A percentile compares a stretch with the other conserved stretches of the same genome.
phyloP scores from a whole-genome alignment of 1,140 invertebrate species.

The Sminthurinus signatus region DNA sequence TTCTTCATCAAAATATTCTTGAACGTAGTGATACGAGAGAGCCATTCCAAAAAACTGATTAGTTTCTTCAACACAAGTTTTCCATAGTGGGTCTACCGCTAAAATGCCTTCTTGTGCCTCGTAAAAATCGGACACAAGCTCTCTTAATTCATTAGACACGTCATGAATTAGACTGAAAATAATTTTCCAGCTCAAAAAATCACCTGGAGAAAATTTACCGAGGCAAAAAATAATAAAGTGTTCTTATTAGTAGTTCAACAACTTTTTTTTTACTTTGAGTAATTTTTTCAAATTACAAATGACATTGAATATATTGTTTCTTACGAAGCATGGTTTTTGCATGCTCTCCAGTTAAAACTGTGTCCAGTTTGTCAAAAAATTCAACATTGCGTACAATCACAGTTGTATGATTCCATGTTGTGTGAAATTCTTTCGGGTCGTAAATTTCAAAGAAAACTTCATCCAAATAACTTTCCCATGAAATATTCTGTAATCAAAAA shows the following conservation, averaged over 20 bases:
- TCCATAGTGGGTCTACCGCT: constrained; percentile 50
- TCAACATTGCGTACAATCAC: not conserved
- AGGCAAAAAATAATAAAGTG: too few relatives aligned
- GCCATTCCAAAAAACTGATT: constrained; percentile 72
- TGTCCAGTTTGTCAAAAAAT: constrained; percentile 2
- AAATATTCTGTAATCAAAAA: not conserved
- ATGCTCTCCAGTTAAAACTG: not conserved
- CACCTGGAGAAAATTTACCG: constrained; percentile 4
- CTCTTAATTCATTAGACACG: not conserved
- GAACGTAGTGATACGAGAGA: constrained; percentile 67
- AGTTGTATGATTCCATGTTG: not conserved
- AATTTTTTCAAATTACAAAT: too few relatives aligned
- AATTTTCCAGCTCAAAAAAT: constrained; percentile 6
- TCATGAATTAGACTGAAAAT: not conserved
- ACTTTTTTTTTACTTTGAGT: too few relatives aligned
- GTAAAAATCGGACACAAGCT: not conserved
- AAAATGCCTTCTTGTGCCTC: not conserved
- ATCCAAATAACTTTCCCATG: constrained; percentile 9
- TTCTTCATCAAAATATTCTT: constrained; percentile 60
- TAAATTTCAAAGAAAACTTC: constrained; percentile 11
- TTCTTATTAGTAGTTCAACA: too few relatives aligned
- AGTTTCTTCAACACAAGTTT: constrained; percentile 64
- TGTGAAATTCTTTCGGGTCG: not conserved
- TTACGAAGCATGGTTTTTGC: not conserved
- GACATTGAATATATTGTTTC: not conserved